Base-by-base conservation (phyloP, 2,113 vertebrate species). In the Parus major region DNA sequence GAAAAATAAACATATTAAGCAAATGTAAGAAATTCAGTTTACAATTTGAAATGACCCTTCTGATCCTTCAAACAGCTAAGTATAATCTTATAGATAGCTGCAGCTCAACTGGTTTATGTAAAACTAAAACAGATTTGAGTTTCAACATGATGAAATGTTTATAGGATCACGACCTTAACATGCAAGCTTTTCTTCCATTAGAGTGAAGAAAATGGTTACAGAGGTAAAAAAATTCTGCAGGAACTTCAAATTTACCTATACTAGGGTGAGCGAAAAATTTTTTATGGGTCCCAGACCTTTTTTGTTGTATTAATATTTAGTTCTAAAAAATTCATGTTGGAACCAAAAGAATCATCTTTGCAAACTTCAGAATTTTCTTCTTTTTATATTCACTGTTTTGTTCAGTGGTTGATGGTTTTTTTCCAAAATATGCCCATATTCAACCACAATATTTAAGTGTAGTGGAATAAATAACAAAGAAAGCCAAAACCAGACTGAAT, bases 291-390 rank as follows among this genome's bases (percentile, higher is more conserved):
- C 64, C 86, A 97, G 93, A 94, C 97, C 66, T 92, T 82, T 88
- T 97, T 94, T 92, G 96, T 85, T 93, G 61, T 41, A 88, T 66
- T 82, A 97, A 90, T 97, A 97, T 97, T 98, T 98, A 98, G 97
- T 98, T 96, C 98, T 97, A 41, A 86, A 96, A 88, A 53, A 46
- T 87, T 91, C 57, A 77, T 68, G 82, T 93, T 95, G 95, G 70
- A 96, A 93, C n/a, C 80, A 92, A 79, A 92, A 88, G 95, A 96
- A 97, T 98, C 92, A 97, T 93, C 97, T 93, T 75, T 56, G 41
- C 84, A 98, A 98, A 98, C 97, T 96, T 97, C 94, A 97, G 75
- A 97, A 63, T 96, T 95, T 88, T 92, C 69, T 94, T 94, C 94
- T 97, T 92, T 92, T 92, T 94, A 94, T 86, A 96, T 90, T 91